Evolutionary conservation across 2,888 invertebrate species (phyloP).

Genomic region (Pinctada fucata): DNA sequence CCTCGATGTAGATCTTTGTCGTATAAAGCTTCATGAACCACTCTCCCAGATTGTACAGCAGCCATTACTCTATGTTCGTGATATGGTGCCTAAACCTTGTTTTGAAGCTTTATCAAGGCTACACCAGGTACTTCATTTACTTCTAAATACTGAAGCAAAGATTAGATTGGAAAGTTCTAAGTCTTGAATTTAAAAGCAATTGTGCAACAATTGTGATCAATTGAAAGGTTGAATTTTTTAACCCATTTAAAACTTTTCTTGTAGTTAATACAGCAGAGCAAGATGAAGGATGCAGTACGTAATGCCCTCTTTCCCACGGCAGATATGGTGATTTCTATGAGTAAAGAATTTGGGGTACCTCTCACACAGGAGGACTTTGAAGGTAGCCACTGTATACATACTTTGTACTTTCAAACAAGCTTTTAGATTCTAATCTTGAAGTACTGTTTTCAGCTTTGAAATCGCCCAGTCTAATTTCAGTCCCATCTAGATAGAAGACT

Average conservation of each 20-base stretch:
- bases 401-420: neutral
- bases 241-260: constrained; percentile 6
- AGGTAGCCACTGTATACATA: constrained; percentile 55
- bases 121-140: constrained; percentile 63
- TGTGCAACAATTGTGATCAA: too few species aligned
- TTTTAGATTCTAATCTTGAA: too few species aligned
- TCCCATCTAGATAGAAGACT: too few species aligned
- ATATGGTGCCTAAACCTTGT: constrained; percentile 75
- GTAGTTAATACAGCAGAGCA: constrained; percentile 54
- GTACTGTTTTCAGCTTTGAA: too few species aligned
- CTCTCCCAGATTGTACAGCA: constrained; percentile 72
- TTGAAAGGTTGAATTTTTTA: too few species aligned
- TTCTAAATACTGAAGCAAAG: too few species aligned
- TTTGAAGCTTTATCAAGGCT: constrained; percentile 74
- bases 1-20: constrained; percentile 74
- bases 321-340: constrained; percentile 75
- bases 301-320: constrained; percentile 74
- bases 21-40: constrained; percentile 75
- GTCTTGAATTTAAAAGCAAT: neutral
- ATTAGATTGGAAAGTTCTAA: neutral
- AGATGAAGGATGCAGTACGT: constrained; percentile 68
- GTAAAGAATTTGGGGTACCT: constrained; percentile 76
- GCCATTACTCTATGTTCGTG: constrained; percentile 74
- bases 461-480: too few species aligned
- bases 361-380: constrained; percentile 73